Base-by-base conservation (phyloP, 2,113 vertebrate species). In the Dendrocopos noguchii region DNA sequence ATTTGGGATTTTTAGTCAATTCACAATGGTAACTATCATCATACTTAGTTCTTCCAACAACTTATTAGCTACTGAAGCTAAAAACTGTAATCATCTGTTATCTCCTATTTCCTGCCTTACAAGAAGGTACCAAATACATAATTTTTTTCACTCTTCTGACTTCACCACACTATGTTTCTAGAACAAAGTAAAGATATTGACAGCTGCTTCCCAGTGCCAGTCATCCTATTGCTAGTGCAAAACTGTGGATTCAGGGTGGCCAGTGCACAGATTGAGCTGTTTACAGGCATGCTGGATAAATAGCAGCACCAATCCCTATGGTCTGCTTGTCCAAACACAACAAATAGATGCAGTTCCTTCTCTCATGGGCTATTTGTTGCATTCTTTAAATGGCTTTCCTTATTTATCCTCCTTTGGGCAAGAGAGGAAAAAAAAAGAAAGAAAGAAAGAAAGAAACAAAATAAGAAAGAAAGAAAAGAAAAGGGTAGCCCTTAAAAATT, bases 111-210 rank as follows among this genome's bases (percentile, higher is more conserved):
- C 36, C 44, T 57, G 7, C 24, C 56, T n/a, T 83, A 52, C 16
- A 80, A 57, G 65, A 78, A 61, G 19, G 18, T n/a, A 76, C 39
- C 47, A 84, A 78, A 59, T 5, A 71, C 13, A n/a, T 50, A 3
- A 46, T 78, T 74, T 74, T 44, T 81, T 46, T 66, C 67, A 27
- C 42, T 85, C 63, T 87, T 79, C 68, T 86, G 68, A 64, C 76
- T 84, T 91, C 19, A 1, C 46, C 15, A 8, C 25, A 31, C 17
- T 12, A 19, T 19, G 36, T 47, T 91, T 76, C 47, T 74, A 67
- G 85, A 91, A 44, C 79, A 91, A 94, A 91, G 61, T 65, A 85
- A 84, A 84, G 31, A 75, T 6, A 80, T 68, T 88, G 75, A 87
- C 91, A 89, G 61, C 44, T 80, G 24, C 72, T 83, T 93, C 81